phyloP scores from a whole-genome alignment of 2,113 vertebrate genomes.

The Cyprinodon tularosa region DNA sequence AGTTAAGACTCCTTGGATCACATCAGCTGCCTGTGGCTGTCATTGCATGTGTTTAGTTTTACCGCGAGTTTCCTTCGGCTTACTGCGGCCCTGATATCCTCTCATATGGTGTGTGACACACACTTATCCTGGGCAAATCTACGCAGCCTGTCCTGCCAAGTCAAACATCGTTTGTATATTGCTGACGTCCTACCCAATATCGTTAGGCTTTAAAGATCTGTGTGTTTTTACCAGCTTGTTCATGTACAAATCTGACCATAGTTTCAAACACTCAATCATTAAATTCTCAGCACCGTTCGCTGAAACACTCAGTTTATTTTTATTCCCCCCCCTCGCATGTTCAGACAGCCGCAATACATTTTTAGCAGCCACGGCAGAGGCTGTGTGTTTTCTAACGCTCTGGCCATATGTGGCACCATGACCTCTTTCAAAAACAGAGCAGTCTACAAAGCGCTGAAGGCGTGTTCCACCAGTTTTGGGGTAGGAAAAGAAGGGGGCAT shows the following conservation, averaged over 20 bases:
- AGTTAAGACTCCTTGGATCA: conserved; percentile 68
- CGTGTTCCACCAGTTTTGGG: conserved; percentile 64
- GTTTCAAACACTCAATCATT: conserved; percentile 82
- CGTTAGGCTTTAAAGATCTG: conserved; percentile 70
- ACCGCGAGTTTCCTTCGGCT: conserved; percentile 78
- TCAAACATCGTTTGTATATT: conserved; percentile 77
- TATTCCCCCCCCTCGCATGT: conserved; percentile 69
- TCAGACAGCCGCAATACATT: conserved; percentile 82
- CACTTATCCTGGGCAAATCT: conserved; percentile 76
- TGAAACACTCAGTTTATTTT: conserved; percentile 84
- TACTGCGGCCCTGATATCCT: conserved; percentile 68
- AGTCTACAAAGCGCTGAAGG: conserved; percentile 67
- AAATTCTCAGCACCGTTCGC: conserved; percentile 75
- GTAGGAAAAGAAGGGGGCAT: conserved; percentile 46
- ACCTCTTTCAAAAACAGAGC: conserved; percentile 81
- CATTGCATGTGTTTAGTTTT: conserved; percentile 78
- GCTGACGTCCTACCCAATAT: conserved; percentile 77
- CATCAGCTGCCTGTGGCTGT: conserved; percentile 72
- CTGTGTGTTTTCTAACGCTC: conserved; percentile 80
- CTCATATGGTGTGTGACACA: conserved; percentile 75
- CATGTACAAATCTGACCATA: conserved; percentile 72
- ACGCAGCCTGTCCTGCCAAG: conserved; percentile 68
- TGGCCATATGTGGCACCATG: conserved; percentile 81
- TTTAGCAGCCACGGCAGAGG: conserved; percentile 78
- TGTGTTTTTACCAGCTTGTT: conserved; percentile 62